Conservation (phyloP, 2,797 vertebrate genomes). For the Brotula barbata region DNA sequence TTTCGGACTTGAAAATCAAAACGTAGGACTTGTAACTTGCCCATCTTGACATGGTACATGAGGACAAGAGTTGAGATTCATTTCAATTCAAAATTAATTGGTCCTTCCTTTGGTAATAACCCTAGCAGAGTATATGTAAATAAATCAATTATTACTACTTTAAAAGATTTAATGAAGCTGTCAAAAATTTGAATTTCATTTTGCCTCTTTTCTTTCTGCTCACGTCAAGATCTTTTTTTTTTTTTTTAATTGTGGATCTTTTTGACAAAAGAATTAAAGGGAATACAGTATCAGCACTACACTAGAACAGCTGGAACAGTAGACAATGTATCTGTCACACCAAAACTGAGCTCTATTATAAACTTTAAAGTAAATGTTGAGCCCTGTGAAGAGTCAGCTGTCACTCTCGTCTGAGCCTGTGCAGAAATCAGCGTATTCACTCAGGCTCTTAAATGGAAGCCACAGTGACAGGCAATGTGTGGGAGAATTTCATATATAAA, state of each 20-base stretch:
- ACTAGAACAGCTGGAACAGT: conserved; percentile 10
- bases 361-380: conserved; percentile 26
- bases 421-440: conserved; percentile 21
- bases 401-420: conserved; percentile 15
- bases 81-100: too few relatives aligned
- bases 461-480: conserved; percentile 17
- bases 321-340: conserved; percentile 4
- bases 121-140: too few relatives aligned
- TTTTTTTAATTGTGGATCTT: conserved; percentile 1
- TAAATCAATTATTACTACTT: too few relatives aligned
- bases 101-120: too few relatives aligned
- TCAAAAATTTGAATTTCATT: too few relatives aligned
- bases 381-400: conserved; percentile 22
- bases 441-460: conserved; percentile 1
- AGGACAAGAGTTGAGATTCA: too few relatives aligned
- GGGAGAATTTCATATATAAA: neutral
- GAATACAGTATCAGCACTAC: neutral
- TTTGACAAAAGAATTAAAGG: conserved; percentile 2
- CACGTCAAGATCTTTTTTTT: neutral
- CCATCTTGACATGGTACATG: too few relatives aligned
- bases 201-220: too few relatives aligned
- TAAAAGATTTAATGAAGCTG: too few relatives aligned
- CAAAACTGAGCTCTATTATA: neutral
- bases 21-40: too few relatives aligned
- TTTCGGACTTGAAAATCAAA: too few relatives aligned